phyloP scores from a whole-genome alignment of 2,888 invertebrate species.

The Cetonia aurata region DNA sequence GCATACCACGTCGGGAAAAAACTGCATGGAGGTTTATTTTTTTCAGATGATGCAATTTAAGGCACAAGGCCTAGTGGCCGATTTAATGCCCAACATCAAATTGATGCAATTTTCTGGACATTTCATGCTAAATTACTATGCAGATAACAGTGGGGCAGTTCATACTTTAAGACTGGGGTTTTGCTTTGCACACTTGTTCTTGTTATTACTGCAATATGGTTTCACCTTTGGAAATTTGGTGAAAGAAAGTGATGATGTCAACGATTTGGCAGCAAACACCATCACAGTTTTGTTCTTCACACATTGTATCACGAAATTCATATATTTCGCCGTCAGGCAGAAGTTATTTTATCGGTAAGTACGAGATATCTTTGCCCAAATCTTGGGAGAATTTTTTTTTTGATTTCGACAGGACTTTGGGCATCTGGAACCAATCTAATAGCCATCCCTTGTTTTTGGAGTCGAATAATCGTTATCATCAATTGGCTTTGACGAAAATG shows the following conservation, averaged over 20 bases:
- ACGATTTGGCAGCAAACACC: constrained; percentile 80
- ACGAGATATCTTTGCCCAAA: background rate
- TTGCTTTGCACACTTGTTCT: constrained; percentile 71
- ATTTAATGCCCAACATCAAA: constrained; percentile 85
- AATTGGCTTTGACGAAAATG: constrained; percentile 81
- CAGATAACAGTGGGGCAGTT: constrained; percentile 70
- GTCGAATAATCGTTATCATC: constrained; percentile 80
- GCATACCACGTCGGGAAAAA: no score
- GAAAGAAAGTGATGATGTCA: constrained; percentile 80
- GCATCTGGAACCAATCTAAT: constrained; percentile 88
- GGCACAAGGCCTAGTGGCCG: constrained; percentile 81
- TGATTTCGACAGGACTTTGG: constrained; percentile 72
- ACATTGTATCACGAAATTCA: constrained; percentile 80
- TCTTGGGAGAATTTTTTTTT: background rate
- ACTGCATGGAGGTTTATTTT: no score
- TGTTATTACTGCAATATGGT: constrained; percentile 74
- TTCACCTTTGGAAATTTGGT: constrained; percentile 78
- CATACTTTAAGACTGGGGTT: constrained; percentile 73
- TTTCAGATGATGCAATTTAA: constrained; percentile 70
- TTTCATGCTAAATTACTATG: constrained; percentile 83
- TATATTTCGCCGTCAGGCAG: constrained; percentile 80
- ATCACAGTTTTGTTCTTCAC: constrained; percentile 86
- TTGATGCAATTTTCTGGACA: constrained; percentile 83
- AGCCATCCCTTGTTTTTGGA: constrained; percentile 87
- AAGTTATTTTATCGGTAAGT: constrained; percentile 80